phyloP scores from a whole-genome alignment of 2,797 vertebrate genomes.

The Sphenopsis melanotis region DNA sequence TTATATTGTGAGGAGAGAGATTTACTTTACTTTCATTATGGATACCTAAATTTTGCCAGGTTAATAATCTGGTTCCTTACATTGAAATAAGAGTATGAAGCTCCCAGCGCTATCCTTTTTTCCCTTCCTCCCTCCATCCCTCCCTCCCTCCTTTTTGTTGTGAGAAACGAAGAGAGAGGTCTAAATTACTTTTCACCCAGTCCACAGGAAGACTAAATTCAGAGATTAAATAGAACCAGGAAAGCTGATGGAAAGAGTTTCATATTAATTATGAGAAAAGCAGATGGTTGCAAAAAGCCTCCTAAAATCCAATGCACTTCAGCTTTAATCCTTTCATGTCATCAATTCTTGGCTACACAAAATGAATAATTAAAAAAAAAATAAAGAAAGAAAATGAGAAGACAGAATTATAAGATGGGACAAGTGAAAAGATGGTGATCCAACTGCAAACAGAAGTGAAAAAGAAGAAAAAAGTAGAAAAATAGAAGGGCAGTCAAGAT shows the following conservation, averaged over 20 bases:
- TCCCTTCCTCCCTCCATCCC: background rate
- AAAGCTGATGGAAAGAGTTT: constrained; percentile 31
- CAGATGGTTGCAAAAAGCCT: background rate
- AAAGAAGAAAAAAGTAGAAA: background rate
- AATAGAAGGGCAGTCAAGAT: background rate
- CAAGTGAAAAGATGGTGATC: background rate
- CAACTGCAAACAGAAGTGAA: background rate
- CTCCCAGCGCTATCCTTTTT: background rate
- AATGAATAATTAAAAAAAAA: constrained; percentile 13
- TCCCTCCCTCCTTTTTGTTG: background rate
- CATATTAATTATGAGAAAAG: constrained; percentile 53
- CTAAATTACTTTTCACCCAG: background rate
- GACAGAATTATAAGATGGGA: background rate
- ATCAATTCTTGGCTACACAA: background rate
- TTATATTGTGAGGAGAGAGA: background rate
- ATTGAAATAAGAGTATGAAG: background rate
- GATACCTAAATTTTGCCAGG: background rate
- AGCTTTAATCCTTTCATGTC: constrained; percentile 14
- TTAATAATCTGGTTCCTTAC: background rate
- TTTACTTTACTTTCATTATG: background rate
- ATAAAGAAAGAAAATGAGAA: background rate
- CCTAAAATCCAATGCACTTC: constrained; percentile 12
- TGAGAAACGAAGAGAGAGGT: background rate
- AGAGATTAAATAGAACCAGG: background rate
- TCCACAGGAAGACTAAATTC: background rate